Evolutionary conservation across 2,113 vertebrate genomes (phyloP), one percentile per base, ranked within the genome.

Genomic region (Numida meleagris): DNA sequence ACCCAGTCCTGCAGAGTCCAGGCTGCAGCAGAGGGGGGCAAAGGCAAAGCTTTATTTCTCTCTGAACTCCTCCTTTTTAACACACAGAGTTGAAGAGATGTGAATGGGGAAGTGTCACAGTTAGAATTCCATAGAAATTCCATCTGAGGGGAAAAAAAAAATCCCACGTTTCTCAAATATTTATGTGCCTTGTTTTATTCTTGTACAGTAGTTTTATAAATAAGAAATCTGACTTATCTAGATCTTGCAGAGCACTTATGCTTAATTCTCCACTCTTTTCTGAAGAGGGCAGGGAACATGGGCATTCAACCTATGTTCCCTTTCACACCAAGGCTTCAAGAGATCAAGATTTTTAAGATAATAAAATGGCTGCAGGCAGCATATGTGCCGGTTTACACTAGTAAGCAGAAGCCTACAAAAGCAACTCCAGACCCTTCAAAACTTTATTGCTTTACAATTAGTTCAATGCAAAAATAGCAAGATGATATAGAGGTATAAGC

Each of bases 71-170:
- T 89, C 75, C 88, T 89, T 86, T 73, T 77, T 70, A 59, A 31
- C 42, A 59, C 63, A 58, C 1, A 0, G 21, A 71, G 72, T 5
- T 71, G 74, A 83, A 80, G 68, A 38, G 50, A 62, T 75, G 33
- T 67, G 76, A 96, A 95, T 71, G 45, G 82, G 53, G 67, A 85
- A 91, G 67, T 0, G 0, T 51, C 82, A 58, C 55, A n/a, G 68
- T 53, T 50, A 93, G 61, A 91, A 96, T 93, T 93, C 82, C 94
- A 84, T 23, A 88, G 76, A 92, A 88, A 95, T 92, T 94, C 92
- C 80, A 75, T 40, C 86, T 83, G 72, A 53, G n/a, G 19, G 59
- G 12, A 51, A 63, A 43, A 40, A n/a, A 36, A 57, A 20, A 55
- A 72, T 43, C 48, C 57, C 59, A 88, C 0, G 0, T 73, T 93